phyloP scores from a whole-genome alignment of 2,797 vertebrate genomes.

The Scomberomorus guttatus region DNA sequence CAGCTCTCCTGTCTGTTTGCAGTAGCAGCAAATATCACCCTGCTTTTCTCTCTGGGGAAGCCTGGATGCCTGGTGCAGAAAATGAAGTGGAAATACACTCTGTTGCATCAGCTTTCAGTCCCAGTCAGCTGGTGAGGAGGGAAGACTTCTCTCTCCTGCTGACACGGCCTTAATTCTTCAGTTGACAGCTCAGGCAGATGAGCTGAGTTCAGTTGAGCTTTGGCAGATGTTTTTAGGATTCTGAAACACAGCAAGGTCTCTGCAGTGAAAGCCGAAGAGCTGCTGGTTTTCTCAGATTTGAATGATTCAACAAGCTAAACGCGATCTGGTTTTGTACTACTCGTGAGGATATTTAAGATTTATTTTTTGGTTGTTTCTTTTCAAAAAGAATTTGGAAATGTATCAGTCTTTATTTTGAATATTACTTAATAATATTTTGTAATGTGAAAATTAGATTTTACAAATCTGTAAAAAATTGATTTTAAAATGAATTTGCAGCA shows the following conservation, averaged over 20 bases:
- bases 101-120: constrained; percentile 45
- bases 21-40: constrained; percentile 8
- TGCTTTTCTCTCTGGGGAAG: constrained; percentile 17
- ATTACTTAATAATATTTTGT: background rate
- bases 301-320: background rate
- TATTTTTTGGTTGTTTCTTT: background rate
- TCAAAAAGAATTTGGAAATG: background rate
- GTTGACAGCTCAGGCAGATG: constrained; percentile 33
- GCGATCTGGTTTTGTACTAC: background rate
- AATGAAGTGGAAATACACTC: constrained; percentile 30
- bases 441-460: background rate
- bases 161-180: constrained; percentile 36
- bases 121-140: constrained; percentile 35
- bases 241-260: constrained; percentile 17
- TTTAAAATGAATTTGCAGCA: background rate
- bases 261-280: background rate
- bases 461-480: background rate
- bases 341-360: background rate
- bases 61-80: constrained; percentile 10
- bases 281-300: constrained; percentile 3
- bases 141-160: constrained; percentile 34
- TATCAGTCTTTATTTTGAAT: background rate
- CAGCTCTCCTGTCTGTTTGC: background rate
- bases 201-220: constrained; percentile 30
- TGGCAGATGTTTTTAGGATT: constrained; percentile 46